Percentiles rank a stretch among this genome's conserved stretches.
Conservation (phyloP, 2,113 vertebrate genomes). For the Aspiorhynchus laticeps region DNA sequence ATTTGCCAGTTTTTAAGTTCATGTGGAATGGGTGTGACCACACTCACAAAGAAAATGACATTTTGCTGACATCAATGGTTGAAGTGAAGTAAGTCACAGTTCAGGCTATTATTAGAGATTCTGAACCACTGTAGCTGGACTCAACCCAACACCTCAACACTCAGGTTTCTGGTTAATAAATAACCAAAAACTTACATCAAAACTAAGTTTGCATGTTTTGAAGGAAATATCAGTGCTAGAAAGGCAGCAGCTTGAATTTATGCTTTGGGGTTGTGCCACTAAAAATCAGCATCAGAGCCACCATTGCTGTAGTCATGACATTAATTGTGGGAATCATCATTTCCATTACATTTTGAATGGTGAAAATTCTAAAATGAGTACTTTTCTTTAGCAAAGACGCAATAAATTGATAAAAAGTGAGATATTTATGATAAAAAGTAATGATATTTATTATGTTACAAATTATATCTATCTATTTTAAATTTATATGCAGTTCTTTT, state of each 20-base stretch:
- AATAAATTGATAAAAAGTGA: not conserved
- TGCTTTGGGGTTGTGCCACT: not conserved
- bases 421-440: too few relatives aligned
- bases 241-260: not conserved
- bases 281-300: not conserved
- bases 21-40: constrained; percentile 6
- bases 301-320: not conserved
- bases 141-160: not conserved
- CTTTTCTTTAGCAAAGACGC: not conserved
- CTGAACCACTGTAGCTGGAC: not conserved
- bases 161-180: not conserved
- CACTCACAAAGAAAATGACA: not conserved
- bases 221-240: not conserved
- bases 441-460: not conserved
- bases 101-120: not conserved
- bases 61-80: not conserved
- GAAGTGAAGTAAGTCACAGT: not conserved
- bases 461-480: not conserved
- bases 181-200: not conserved
- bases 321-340: not conserved
- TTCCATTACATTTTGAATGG: not conserved
- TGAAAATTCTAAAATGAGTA: not conserved
- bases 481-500: not conserved
- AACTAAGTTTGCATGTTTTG: not conserved
- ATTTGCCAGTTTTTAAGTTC: not conserved